phyloP scores from a whole-genome alignment of 2,113 vertebrate species.

The Percopsis transmontana region DNA sequence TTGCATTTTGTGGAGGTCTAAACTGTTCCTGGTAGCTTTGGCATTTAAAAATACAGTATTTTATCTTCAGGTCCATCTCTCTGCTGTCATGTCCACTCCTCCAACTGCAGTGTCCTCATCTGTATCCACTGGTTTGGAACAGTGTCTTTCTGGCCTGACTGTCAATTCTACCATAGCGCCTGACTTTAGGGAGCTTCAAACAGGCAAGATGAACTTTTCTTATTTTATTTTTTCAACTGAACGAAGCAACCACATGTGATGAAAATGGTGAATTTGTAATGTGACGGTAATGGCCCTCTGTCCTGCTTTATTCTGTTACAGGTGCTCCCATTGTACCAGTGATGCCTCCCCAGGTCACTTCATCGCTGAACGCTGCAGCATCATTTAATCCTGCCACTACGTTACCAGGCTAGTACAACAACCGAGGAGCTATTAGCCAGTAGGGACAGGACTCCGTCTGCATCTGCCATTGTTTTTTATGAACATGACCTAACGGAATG shows the following conservation, averaged over 20 bases:
- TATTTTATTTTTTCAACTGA: too few relatives aligned
- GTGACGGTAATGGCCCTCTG: not conserved
- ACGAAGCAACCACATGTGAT: not conserved
- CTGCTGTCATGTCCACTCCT: slow-evolving; percentile 81
- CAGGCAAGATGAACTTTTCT: too few relatives aligned
- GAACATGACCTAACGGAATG: too few relatives aligned
- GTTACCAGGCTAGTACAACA: slow-evolving; percentile 78
- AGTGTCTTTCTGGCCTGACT: slow-evolving; percentile 81
- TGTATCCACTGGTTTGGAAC: slow-evolving; percentile 80
- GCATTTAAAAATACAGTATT: not conserved
- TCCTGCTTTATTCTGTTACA: slow-evolving; percentile 32
- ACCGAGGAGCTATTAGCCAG: not conserved
- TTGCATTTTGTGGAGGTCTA: not conserved
- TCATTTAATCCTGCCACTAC: slow-evolving; percentile 74
- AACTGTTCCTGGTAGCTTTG: not conserved
- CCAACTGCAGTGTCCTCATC: slow-evolving; percentile 79
- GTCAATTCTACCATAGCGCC: slow-evolving; percentile 78
- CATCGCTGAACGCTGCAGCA: slow-evolving; percentile 74
- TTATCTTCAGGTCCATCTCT: slow-evolving; percentile 86
- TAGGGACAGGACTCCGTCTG: not conserved
- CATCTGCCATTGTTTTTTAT: too few relatives aligned
- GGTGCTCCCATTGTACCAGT: slow-evolving; percentile 85
- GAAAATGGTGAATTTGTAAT: not conserved
- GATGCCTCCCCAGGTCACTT: slow-evolving; percentile 77
- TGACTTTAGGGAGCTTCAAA: slow-evolving; percentile 79